Conservation (phyloP, 2,888 invertebrate species). For the Drosophila hamatofila region DNA sequence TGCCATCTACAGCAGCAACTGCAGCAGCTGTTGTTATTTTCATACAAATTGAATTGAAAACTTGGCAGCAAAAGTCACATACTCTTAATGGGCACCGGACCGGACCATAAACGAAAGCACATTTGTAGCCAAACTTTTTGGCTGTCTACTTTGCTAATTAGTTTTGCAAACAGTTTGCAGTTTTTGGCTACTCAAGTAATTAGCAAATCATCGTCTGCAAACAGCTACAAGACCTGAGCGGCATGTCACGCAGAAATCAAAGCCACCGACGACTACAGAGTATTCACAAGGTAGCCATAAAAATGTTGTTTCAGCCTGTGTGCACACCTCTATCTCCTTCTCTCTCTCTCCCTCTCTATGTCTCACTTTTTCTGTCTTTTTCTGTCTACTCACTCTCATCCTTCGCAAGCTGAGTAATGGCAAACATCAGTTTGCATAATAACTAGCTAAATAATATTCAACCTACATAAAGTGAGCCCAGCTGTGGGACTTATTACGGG, state of each 20-base stretch:
- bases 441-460: constrained; percentile 50
- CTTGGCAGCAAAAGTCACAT: constrained; percentile 30
- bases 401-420: constrained; percentile 20
- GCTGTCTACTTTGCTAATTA: constrained; percentile 53
- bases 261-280: neutral
- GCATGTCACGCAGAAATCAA: constrained; percentile 18
- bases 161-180: constrained; percentile 42
- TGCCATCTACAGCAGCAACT: neutral
- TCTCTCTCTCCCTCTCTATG: neutral
- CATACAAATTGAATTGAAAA: constrained; percentile 57
- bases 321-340: neutral
- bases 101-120: constrained; percentile 11
- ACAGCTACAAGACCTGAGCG: constrained; percentile 12
- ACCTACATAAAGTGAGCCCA: constrained; percentile 33
- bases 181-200: constrained; percentile 27
- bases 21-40: constrained; percentile 24
- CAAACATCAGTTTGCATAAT: constrained; percentile 51
- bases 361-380: neutral
- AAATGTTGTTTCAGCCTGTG: neutral
- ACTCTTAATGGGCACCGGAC: constrained; percentile 11
- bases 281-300: neutral
- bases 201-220: constrained; percentile 28
- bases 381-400: neutral
- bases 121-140: constrained; percentile 34
- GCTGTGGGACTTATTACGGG: constrained; percentile 36